phyloP scores from a whole-genome alignment of 2,797 vertebrate species.

The Pantherophis vulpinus region DNA sequence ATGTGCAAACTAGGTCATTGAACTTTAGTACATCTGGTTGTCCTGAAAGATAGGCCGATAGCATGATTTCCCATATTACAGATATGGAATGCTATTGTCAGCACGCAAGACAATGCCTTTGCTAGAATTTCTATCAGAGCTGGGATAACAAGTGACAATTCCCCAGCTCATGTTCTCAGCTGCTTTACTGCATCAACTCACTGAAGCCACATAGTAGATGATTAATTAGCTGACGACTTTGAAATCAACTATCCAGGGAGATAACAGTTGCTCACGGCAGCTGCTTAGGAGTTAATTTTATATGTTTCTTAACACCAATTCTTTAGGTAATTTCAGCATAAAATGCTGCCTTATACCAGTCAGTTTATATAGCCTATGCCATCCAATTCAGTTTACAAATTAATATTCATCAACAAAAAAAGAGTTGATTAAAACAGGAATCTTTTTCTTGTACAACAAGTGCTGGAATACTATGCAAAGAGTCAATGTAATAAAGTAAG shows the following conservation, averaged over 20 bases:
- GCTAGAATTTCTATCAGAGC: neutral
- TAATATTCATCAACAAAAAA: neutral
- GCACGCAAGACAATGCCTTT: neutral
- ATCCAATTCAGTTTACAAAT: neutral
- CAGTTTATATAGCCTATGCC: neutral
- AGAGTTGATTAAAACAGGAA: neutral
- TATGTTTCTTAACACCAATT: neutral
- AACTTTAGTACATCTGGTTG: neutral
- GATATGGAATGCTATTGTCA: neutral
- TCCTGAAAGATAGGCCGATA: neutral
- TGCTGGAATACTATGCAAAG: neutral
- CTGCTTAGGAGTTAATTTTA: neutral
- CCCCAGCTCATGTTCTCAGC: neutral
- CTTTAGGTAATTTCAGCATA: neutral
- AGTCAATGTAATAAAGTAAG: too few relatives aligned
- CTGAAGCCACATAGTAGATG: neutral
- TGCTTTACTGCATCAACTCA: neutral
- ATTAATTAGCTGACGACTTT: neutral
- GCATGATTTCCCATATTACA: neutral
- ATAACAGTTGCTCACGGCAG: neutral
- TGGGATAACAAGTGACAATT: neutral
- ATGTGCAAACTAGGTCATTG: neutral
- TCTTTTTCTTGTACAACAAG: neutral
- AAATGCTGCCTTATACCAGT: neutral
- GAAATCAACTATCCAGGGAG: neutral